A percentile compares a stretch with the other conserved stretches of the same genome.
phyloP scores from a whole-genome alignment of 2,113 vertebrate species.

The Hypomesus transpacificus region DNA sequence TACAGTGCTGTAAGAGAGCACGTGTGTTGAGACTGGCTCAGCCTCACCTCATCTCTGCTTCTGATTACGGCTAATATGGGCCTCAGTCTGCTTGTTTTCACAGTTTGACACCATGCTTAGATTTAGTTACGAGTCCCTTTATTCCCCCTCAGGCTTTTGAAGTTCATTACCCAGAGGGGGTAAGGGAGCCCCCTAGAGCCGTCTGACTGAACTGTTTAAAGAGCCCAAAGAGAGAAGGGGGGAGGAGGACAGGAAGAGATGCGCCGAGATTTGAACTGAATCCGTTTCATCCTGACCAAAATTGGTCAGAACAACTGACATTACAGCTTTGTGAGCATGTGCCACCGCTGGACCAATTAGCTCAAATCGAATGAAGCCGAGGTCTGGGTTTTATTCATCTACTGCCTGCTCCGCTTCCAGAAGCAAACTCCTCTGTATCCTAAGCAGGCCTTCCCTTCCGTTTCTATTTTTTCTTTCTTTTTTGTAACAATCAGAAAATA shows the following conservation, averaged over 20 bases:
- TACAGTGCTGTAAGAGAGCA: neutral
- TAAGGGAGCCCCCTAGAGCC: too few relatives aligned
- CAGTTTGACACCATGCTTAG: conserved; percentile 55
- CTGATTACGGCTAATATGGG: conserved; percentile 45
- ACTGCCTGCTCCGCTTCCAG: neutral
- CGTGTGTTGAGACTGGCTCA: conserved; percentile 4
- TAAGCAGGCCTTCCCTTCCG: too few relatives aligned
- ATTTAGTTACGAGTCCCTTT: conserved; percentile 59
- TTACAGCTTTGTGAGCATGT: conserved; percentile 40
- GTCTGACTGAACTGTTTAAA: conserved; percentile 51
- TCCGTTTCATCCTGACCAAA: conserved; percentile 40
- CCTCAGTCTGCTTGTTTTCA: conserved; percentile 57
- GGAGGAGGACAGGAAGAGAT: neutral
- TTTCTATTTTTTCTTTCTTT: too few relatives aligned
- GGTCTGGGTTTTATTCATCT: too few relatives aligned
- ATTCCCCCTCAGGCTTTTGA: conserved; percentile 55
- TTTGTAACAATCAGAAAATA: conserved; percentile 13
- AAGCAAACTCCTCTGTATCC: neutral
- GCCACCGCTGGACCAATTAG: conserved; percentile 49
- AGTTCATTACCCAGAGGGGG: conserved; percentile 53
- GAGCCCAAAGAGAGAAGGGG: conserved; percentile 14
- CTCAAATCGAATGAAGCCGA: conserved; percentile 31
- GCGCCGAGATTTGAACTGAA: conserved; percentile 28
- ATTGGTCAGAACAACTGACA: conserved; percentile 43
- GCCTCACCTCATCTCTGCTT: conserved; percentile 44